These are phyloP conservation scores for Bhutanitis thaidina DNA, from an alignment of 2,888 invertebrate genomes.

Conservation along the genomic window DNA sequence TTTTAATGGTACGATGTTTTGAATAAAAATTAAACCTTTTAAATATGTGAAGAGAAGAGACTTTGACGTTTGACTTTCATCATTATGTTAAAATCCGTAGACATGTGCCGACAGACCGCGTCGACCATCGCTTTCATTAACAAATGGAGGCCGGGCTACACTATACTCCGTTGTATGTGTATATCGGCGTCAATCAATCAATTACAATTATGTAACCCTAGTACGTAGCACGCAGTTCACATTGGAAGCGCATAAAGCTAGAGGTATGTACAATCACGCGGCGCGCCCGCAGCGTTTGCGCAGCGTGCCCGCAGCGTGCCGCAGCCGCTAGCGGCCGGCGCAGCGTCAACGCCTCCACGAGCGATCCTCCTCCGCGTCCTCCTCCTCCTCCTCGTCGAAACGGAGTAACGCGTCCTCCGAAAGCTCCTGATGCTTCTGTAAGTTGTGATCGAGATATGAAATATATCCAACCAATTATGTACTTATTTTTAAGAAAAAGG, in stretches of 20 bases:
- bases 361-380: constrained; percentile 89
- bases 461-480: too few species aligned
- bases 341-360: constrained; percentile 92
- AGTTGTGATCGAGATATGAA: not conserved
- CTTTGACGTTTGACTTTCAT: not conserved
- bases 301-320: constrained; percentile 2
- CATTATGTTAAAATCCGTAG: not conserved
- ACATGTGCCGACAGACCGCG: too few species aligned
- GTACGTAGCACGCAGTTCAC: not conserved
- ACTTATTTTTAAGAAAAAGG: too few species aligned
- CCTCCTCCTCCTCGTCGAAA: constrained; percentile 95
- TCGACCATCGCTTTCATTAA: not conserved
- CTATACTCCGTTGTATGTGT: not conserved
- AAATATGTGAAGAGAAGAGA: too few species aligned
- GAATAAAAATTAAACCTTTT: too few species aligned
- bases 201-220: not conserved
- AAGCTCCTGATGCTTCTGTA: constrained; percentile 62
- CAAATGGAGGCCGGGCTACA: not conserved
- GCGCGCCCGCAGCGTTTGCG: not conserved
- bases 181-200: not conserved
- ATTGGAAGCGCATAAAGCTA: not conserved
- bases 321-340: constrained; percentile 21
- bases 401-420: constrained; percentile 83
- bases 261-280: not conserved
- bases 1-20: too few species aligned